Base-by-base conservation (phyloP, 2,113 vertebrate species). In the Ophthalmolycus amberensis region DNA sequence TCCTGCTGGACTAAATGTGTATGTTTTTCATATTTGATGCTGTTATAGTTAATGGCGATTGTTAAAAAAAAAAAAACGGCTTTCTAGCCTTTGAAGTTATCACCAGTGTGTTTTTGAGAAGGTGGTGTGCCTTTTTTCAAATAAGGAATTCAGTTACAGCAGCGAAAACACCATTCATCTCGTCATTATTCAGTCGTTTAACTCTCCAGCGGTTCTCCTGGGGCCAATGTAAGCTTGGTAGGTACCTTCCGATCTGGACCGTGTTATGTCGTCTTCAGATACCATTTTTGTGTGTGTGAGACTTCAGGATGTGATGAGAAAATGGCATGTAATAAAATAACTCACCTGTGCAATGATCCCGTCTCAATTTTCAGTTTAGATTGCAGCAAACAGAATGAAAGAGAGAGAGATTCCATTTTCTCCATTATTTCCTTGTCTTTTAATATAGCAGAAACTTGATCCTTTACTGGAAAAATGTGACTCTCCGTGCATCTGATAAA, bases 281-380 rank as follows among this genome's bases (percentile, higher is more conserved):
- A 65, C 79, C 71, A 42, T 82, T 77, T 87, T 22, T 68, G 8
- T 75, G 52, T 71, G 16, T 62, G 42, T 58, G 66, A 74, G 25
- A 67, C 38, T n/a, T 50, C 10, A 46, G 48, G 59, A 75, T 70
- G 71, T 71, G 59, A 88, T 29, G 37, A 62, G 58, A 81, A 92
- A 89, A 92, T 83, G 87, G 88, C 92, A 93, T 88, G 87, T 88
- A 95, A 95, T 95, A 92, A 95, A 95, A 89, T 16, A 83, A 71
- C 64, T 83, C 76, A 79, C 65, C 69, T 91, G 85, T 91, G 88
- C 86, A 94, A 86, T 71, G 71, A 86, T 14, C 15, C 42, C 16
- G 64, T 75, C 50, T 44, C 59, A 73, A 0, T 83, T 76, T 64
- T 87, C 27, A 48, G 18, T 14, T 73, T 59, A 48, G 20, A 74